Base-by-base conservation (phyloP, 2,888 invertebrate species). In the Tolmerus cingulatus region DNA sequence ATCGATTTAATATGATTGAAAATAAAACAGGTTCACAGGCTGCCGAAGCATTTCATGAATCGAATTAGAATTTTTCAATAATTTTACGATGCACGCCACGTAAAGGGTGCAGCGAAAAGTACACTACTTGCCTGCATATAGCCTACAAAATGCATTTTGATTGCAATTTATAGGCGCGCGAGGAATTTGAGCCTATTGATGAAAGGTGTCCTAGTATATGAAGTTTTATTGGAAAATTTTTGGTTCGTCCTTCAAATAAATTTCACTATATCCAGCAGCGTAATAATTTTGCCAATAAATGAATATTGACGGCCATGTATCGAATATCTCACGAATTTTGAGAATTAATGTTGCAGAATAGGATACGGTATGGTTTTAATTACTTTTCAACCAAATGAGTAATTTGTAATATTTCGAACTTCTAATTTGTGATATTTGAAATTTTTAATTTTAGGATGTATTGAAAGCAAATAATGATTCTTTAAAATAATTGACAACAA, bases 1-100 rank as follows among this genome's bases (percentile, higher is more conserved):
- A 81, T 81, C 55, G 81, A 81, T 81, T 81, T 81, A 30, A 34
- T 55, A 81, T 81, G 55, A 55, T 51, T 30, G 51, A 81, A 81
- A 81, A 81, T 81, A 81, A 51, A 46, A 81, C 46, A 81, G 23
- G 19, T 55, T n/a, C 55, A 81, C 51, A 55, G 51, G 16, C 51
- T 55, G 27, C 51, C 16, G 37, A 81, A 43, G 9, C 55, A 55
- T 23, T 81, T n/a, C 51, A 81, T 34, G 30, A 81, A 30, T 55
- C 30, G 27, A 55, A 81, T 81, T 81, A 19, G 55, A 81, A 55
- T 81, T 81, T 55, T 34, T 34, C 55, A 55, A 51, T 55, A 46
- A 55, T 81, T 81, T 81, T 51, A 51, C n/a, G n/a, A 66, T 66
- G 66, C 66, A 66, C 8, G 8, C 19, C 66, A 27, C 66, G 66